phyloP scores from a whole-genome alignment of 1,140 invertebrate genomes.

The Kradibia gibbosae region DNA sequence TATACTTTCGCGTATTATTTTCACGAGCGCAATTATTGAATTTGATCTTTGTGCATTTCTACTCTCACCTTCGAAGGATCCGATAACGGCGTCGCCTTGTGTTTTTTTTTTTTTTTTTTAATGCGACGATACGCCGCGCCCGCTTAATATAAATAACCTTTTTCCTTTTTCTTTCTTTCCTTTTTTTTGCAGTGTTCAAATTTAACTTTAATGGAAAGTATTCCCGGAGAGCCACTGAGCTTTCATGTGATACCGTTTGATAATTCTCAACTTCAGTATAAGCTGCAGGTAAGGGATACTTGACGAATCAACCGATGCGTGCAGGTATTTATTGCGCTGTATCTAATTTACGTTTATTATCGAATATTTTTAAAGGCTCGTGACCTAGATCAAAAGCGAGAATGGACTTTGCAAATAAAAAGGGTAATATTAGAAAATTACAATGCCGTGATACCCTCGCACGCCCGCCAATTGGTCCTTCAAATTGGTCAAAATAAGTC shows the following conservation, averaged over 20 bases:
- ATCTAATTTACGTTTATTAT: neutral
- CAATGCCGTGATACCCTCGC: slow-evolving; percentile 92
- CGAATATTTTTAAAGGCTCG: slow-evolving; percentile 76
- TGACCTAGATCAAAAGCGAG: slow-evolving; percentile 92
- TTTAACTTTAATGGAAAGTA: slow-evolving; percentile 96
- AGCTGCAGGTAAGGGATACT: slow-evolving; percentile 80
- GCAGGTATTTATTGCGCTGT: neutral
- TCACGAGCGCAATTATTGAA: no score
- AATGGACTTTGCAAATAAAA: slow-evolving; percentile 93
- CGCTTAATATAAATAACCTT: neutral
- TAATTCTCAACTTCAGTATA: slow-evolving; percentile 90
- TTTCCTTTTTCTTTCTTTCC: neutral
- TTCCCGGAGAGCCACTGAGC: slow-evolving; percentile 92
- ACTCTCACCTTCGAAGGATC: no score
- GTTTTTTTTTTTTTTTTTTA: no score
- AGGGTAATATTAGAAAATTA: slow-evolving; percentile 96
- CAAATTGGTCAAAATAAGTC: slow-evolving; percentile 88
- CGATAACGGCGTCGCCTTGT: no score
- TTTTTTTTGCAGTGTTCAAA: slow-evolving; percentile 87
- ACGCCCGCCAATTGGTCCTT: slow-evolving; percentile 93
- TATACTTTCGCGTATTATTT: no score
- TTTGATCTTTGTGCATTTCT: no score
- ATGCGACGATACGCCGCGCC: neutral
- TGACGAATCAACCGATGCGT: neutral
- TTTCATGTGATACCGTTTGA: slow-evolving; percentile 98